phyloP scores from a whole-genome alignment of 2,797 vertebrate species.

The Intellagama lesueurii region DNA sequence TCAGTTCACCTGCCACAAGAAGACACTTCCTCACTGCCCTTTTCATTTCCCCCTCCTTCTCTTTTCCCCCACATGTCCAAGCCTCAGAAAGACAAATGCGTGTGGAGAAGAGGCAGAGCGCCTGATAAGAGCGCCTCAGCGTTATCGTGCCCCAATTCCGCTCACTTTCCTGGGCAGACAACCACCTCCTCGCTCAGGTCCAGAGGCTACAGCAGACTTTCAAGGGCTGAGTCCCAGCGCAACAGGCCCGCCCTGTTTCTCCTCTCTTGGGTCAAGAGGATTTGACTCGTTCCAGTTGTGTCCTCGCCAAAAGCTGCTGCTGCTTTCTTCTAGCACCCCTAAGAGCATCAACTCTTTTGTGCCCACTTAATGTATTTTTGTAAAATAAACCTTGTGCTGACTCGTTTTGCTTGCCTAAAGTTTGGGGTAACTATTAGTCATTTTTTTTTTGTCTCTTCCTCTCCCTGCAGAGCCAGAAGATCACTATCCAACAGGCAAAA shows the following conservation, averaged over 20 bases:
- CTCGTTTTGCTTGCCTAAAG: background rate
- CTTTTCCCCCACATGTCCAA: no score
- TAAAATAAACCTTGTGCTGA: background rate
- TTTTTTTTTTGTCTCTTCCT: background rate
- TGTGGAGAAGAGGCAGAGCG: background rate
- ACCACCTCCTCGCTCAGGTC: background rate
- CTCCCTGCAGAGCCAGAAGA: background rate
- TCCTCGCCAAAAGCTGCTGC: background rate
- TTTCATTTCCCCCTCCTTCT: no score
- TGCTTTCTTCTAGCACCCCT: no score
- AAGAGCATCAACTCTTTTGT: background rate
- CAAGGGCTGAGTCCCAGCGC: background rate
- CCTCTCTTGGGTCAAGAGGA: background rate
- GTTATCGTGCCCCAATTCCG: background rate
- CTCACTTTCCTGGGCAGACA: background rate
- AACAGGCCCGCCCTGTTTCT: background rate
- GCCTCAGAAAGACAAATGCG: background rate
- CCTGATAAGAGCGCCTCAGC: background rate
- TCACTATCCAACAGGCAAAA: background rate
- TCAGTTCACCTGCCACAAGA: no score
- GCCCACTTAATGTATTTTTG: background rate
- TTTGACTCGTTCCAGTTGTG: background rate
- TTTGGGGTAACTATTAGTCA: background rate
- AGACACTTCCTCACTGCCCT: no score
- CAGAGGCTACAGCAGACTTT: background rate